Percentiles rank a stretch among this genome's conserved stretches.
Evolutionary conservation across 1,140 invertebrate species (phyloP).

Genomic region (Pseudomyrmex sp.): DNA sequence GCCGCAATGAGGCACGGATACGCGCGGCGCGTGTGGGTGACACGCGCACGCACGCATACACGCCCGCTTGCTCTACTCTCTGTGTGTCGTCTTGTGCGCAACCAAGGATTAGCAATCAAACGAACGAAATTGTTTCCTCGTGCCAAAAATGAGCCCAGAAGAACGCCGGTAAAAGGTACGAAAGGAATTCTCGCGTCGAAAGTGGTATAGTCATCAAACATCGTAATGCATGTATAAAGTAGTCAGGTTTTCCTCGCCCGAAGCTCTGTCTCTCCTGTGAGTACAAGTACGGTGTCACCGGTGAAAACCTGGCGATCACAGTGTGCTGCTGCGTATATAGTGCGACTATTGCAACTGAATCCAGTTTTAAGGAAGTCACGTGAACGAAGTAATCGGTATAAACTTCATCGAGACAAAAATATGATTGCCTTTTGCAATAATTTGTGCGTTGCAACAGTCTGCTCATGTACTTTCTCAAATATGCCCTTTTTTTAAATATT

Average conservation of each 20-base stretch:
- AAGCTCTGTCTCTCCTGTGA: slow-evolving; percentile 66
- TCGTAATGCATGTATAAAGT: slow-evolving; percentile 81
- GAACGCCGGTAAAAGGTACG: slow-evolving; percentile 79
- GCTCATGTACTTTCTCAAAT: slow-evolving; percentile 35
- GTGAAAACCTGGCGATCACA: slow-evolving; percentile 11
- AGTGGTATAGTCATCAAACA: slow-evolving; percentile 78
- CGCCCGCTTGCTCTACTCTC: slow-evolving; percentile 65
- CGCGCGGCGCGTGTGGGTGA: background rate
- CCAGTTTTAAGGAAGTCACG: slow-evolving; percentile 49
- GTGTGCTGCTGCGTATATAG: background rate
- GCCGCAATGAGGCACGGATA: slow-evolving; percentile 48
- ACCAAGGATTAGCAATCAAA: slow-evolving; percentile 75
- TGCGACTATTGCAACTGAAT: slow-evolving; percentile 72
- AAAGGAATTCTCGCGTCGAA: slow-evolving; percentile 75
- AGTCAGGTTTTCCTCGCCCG: slow-evolving; percentile 73
- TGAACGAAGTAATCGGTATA: slow-evolving; percentile 32
- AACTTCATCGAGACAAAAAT: slow-evolving; percentile 48
- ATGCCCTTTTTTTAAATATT: slow-evolving; percentile 39
- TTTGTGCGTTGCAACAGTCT: slow-evolving; percentile 55
- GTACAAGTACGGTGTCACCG: background rate
- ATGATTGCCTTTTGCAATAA: slow-evolving; percentile 56
- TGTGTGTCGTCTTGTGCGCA: slow-evolving; percentile 81
- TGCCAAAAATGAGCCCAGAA: slow-evolving; percentile 76
- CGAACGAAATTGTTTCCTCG: slow-evolving; percentile 66
- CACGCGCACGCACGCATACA: background rate